Conservation (phyloP, 2,113 vertebrate species). For the Catharus fuscescens region DNA sequence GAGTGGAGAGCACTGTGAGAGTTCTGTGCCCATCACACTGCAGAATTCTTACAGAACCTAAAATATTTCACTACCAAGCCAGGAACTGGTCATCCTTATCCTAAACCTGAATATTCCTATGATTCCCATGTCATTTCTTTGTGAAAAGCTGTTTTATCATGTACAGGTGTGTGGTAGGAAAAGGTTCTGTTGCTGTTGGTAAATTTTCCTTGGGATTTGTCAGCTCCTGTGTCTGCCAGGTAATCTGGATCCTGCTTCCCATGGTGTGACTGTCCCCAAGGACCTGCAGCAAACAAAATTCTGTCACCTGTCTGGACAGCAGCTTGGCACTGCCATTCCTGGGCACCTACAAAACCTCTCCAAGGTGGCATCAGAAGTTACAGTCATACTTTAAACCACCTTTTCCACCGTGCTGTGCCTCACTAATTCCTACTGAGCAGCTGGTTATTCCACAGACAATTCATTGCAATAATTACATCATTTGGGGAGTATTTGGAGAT, state of each 20-base stretch:
- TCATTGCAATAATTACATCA: neutral
- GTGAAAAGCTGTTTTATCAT: neutral
- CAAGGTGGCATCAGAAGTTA: neutral
- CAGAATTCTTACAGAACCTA: neutral
- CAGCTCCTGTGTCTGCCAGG: neutral
- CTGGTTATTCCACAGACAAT: neutral
- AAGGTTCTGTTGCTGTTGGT: neutral
- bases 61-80: neutral
- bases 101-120: neutral
- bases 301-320: neutral
- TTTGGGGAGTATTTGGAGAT: neutral
- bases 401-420: neutral
- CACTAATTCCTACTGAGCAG: neutral
- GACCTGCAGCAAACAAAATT: neutral
- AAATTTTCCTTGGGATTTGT: neutral
- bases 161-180: neutral
- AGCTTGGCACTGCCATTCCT: neutral
- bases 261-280: neutral
- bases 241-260: neutral
- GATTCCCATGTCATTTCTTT: neutral
- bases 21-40: neutral
- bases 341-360: neutral
- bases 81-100: neutral
- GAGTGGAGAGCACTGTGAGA: neutral
- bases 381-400: neutral